Evolutionary conservation across 2,888 invertebrate species (phyloP).

Genomic region (Diarsia dahlii): DNA sequence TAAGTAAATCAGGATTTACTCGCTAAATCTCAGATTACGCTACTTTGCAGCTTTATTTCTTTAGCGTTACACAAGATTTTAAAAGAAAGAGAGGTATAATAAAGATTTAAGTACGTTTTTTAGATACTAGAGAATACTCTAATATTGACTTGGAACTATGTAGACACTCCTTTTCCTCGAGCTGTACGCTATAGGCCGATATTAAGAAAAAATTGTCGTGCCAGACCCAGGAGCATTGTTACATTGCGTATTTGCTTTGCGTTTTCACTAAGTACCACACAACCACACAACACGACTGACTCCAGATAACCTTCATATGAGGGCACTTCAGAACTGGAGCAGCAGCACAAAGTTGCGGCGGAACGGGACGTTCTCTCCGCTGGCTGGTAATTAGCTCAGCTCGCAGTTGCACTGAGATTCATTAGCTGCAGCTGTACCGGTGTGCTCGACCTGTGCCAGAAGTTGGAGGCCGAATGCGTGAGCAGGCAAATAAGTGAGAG

Average conservation of each 20-base stretch:
- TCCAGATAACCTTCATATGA: constrained; percentile 12
- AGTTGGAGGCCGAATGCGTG: background rate
- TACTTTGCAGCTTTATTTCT: background rate
- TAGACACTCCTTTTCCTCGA: background rate
- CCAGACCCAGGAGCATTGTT: background rate
- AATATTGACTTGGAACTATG: background rate
- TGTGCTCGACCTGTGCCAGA: constrained; percentile 4
- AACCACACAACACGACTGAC: background rate
- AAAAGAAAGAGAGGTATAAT: background rate
- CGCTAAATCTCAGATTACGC: background rate
- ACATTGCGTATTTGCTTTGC: background rate
- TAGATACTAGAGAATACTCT: no score
- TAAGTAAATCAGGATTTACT: constrained; percentile 12
- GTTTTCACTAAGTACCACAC: background rate
- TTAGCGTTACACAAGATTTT: background rate
- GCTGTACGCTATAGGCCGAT: background rate
- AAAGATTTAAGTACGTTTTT: no score
- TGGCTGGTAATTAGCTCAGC: constrained; percentile 42
- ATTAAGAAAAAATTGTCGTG: background rate
- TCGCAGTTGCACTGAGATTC: constrained; percentile 8
- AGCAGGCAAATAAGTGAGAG: background rate
- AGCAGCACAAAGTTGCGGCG: constrained; percentile 19
- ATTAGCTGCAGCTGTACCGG: constrained; percentile 30
- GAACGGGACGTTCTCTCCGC: constrained; percentile 6
- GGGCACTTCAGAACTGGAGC: constrained; percentile 34